These are phyloP conservation scores for Emys orbicularis DNA, from an alignment of 2,797 vertebrate species.

Conservation along the genomic window DNA sequence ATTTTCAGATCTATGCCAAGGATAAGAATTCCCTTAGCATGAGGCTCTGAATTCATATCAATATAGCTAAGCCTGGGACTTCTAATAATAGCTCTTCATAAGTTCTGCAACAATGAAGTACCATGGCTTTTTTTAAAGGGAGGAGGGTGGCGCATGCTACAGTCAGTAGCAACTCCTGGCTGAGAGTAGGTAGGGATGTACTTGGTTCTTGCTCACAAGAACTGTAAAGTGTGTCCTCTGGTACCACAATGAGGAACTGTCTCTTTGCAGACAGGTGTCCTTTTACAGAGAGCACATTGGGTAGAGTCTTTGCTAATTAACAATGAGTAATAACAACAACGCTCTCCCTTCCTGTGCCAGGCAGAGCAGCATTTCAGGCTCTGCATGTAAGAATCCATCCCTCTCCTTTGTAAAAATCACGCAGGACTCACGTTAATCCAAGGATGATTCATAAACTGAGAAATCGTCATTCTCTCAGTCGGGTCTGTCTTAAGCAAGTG, in stretches of 20 bases:
- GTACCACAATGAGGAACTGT: constrained; percentile 33
- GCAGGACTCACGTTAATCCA: constrained; percentile 93
- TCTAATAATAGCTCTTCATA: constrained; percentile 71
- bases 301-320: constrained; percentile 12
- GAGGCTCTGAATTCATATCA: constrained; percentile 32
- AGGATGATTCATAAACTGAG: constrained; percentile 95
- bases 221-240: not conserved
- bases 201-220: constrained; percentile 24
- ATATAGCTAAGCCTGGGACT: constrained; percentile 46
- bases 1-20: constrained; percentile 48
- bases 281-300: not conserved
- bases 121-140: constrained; percentile 67
- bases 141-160: constrained; percentile 62
- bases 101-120: constrained; percentile 73
- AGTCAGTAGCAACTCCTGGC: constrained; percentile 61
- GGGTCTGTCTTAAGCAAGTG: constrained; percentile 97
- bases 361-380: not conserved
- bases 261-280: constrained; percentile 16
- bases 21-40: constrained; percentile 48
- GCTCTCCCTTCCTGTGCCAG: not conserved
- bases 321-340: not conserved
- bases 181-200: constrained; percentile 27
- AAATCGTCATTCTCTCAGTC: constrained; percentile 95
- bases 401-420: not conserved
- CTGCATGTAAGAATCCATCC: not conserved